Percentiles rank a stretch among this genome's conserved stretches.
Evolutionary conservation across 2,888 invertebrate genomes (phyloP).

Genomic region (Caenorhabditis wallacei): DNA sequence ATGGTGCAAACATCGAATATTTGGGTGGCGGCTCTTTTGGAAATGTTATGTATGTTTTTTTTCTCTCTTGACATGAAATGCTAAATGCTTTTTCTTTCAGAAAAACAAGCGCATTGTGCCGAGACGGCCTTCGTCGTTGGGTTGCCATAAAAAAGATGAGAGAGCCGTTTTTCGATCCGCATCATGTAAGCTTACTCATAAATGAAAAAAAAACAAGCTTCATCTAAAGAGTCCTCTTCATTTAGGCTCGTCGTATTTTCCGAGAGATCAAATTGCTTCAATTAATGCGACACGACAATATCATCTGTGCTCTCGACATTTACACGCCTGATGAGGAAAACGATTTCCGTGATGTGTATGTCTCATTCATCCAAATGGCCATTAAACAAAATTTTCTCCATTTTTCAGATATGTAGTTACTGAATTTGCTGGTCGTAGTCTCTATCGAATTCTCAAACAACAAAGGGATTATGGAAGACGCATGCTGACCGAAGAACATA

Average conservation of each 20-base stretch:
- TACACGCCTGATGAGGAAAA: slow-evolving; percentile 78
- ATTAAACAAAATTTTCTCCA: background rate
- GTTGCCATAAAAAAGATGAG: slow-evolving; percentile 81
- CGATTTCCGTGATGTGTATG: slow-evolving; percentile 78
- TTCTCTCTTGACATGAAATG: slow-evolving; percentile 5
- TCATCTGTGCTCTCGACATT: slow-evolving; percentile 86
- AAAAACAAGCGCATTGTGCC: slow-evolving; percentile 65
- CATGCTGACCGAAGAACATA: slow-evolving; percentile 93
- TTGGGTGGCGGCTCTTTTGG: slow-evolving; percentile 81
- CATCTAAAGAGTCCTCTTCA: slow-evolving; percentile 20
- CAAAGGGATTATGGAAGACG: slow-evolving; percentile 46
- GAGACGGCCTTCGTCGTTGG: slow-evolving; percentile 66
- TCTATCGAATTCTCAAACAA: slow-evolving; percentile 72
- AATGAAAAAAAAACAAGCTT: background rate
- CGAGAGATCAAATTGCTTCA: slow-evolving; percentile 95
- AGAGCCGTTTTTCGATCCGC: slow-evolving; percentile 71
- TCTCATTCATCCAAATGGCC: background rate
- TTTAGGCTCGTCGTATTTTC: slow-evolving; percentile 93
- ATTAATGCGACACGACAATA: slow-evolving; percentile 99
- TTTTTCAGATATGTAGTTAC: slow-evolving; percentile 80
- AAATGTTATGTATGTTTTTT: slow-evolving; percentile 76
- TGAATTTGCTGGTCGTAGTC: slow-evolving; percentile 78
- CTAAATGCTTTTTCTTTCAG: slow-evolving; percentile 53
- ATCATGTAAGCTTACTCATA: slow-evolving; percentile 56
- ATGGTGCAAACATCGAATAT: slow-evolving; percentile 65